Conservation (phyloP, 2,888 invertebrate genomes). For the Mamestra brassicae region DNA sequence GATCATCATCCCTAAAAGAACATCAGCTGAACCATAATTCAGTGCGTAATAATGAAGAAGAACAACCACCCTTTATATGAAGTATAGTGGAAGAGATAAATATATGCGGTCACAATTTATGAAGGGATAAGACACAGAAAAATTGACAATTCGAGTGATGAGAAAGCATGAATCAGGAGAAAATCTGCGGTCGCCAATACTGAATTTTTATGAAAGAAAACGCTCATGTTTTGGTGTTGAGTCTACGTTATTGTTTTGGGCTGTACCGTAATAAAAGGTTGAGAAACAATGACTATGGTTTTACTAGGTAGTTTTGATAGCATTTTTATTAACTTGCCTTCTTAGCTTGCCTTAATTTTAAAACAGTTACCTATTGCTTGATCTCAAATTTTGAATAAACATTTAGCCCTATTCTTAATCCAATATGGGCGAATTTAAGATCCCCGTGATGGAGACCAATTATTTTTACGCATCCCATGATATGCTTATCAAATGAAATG, state of each 20-base stretch:
- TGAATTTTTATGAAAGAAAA: slow-evolving; percentile 37
- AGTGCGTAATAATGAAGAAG: slow-evolving; percentile 19
- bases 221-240: slow-evolving; percentile 22
- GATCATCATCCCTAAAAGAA: slow-evolving; percentile 20
- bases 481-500: too few relatives aligned
- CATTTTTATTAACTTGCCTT: too few relatives aligned
- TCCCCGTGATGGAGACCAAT: too few relatives aligned
- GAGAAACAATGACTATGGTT: slow-evolving; percentile 2
- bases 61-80: not conserved
- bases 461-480: too few relatives aligned
- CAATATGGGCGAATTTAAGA: too few relatives aligned
- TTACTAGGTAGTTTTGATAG: not conserved
- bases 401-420: too few relatives aligned
- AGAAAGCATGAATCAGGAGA: slow-evolving; percentile 22
- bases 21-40: slow-evolving; percentile 17
- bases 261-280: slow-evolving; percentile 28
- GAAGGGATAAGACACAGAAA: slow-evolving; percentile 38
- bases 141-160: slow-evolving; percentile 52
- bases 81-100: slow-evolving; percentile 38
- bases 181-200: slow-evolving; percentile 21
- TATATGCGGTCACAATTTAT: slow-evolving; percentile 48
- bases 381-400: too few relatives aligned
- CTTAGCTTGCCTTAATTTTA: too few relatives aligned
- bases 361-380: too few relatives aligned
- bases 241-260: slow-evolving; percentile 27